A percentile compares a stretch with the other conserved stretches of the same genome.
These are phyloP conservation scores for Holocentrus rufus DNA, from an alignment of 2,797 vertebrate genomes.

Conservation along the genomic window DNA sequence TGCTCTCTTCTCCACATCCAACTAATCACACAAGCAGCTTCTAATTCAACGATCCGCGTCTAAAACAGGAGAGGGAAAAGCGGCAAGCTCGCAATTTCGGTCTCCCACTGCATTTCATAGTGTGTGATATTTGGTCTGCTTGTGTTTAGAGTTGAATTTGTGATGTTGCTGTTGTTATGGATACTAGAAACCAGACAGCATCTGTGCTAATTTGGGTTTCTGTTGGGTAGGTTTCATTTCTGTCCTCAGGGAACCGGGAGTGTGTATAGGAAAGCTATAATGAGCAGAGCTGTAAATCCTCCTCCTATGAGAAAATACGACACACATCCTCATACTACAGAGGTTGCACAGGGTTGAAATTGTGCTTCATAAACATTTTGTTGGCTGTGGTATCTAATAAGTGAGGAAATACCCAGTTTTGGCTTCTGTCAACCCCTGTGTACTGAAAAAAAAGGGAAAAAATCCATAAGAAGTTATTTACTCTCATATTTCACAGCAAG, in stretches of 20 bases:
- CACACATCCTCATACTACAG: background rate
- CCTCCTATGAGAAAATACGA: conserved; percentile 7
- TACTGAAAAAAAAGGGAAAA: too few relatives aligned
- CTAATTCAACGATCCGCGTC: conserved; percentile 15
- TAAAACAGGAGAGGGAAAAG: background rate
- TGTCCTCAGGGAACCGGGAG: background rate
- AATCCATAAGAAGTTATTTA: too few relatives aligned
- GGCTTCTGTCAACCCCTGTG: background rate
- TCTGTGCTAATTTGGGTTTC: conserved; percentile 25
- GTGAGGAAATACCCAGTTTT: background rate
- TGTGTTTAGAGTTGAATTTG: background rate
- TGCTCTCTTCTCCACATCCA: conserved; percentile 4
- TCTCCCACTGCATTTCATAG: background rate
- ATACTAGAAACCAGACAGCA: background rate
- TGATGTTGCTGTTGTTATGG: conserved; percentile 3
- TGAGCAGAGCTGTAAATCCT: conserved; percentile 17
- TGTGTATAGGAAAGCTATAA: conserved; percentile 17
- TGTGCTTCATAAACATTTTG: background rate
- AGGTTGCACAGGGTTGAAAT: conserved; percentile 7
- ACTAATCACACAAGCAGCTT: conserved; percentile 5
- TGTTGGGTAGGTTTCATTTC: conserved; percentile 22
- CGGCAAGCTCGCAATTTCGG: background rate
- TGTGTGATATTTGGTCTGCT: conserved; percentile 8
- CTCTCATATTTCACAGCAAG: too few relatives aligned
- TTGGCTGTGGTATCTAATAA: background rate